Evolutionary conservation across 2,888 invertebrate species (phyloP).

Genomic region (Sinelater perroti): DNA sequence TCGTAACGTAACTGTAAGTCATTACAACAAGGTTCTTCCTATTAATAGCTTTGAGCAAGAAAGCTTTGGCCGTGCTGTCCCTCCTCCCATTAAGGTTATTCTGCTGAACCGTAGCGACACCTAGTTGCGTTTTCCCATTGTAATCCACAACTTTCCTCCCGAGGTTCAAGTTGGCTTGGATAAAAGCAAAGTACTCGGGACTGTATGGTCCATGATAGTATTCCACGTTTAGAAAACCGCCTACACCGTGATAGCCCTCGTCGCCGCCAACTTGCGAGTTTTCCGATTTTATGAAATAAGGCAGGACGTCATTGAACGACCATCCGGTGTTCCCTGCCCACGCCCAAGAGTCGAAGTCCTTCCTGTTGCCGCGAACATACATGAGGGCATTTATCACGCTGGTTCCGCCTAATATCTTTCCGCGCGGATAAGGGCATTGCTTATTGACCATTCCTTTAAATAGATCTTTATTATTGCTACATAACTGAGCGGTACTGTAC

Average conservation of each 20-base stretch:
- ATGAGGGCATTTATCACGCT: slow-evolving; percentile 84
- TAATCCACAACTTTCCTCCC: slow-evolving; percentile 76
- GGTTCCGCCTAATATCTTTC: slow-evolving; percentile 79
- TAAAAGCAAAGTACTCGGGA: slow-evolving; percentile 68
- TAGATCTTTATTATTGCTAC: too few species aligned
- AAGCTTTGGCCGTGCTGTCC: slow-evolving; percentile 80
- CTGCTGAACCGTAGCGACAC: slow-evolving; percentile 73
- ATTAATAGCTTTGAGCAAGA: slow-evolving; percentile 70
- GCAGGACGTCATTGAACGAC: slow-evolving; percentile 73
- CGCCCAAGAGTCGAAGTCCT: slow-evolving; percentile 83
- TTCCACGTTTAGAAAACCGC: slow-evolving; percentile 73
- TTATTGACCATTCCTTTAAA: slow-evolving; percentile 16
- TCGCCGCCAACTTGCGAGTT: slow-evolving; percentile 67
- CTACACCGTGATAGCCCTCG: slow-evolving; percentile 70
- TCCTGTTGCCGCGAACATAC: slow-evolving; percentile 78
- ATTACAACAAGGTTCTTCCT: slow-evolving; percentile 75
- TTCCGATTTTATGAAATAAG: slow-evolving; percentile 80
- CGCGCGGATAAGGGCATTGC: slow-evolving; percentile 63
- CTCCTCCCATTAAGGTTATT: slow-evolving; percentile 74
- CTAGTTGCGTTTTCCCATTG: slow-evolving; percentile 70
- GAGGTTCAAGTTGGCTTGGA: slow-evolving; percentile 70
- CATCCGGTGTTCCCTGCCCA: slow-evolving; percentile 78
- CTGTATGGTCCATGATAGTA: slow-evolving; percentile 69
- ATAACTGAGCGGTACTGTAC: neutral
- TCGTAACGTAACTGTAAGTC: slow-evolving; percentile 73